A percentile compares a stretch with the other conserved stretches of the same genome.
These are phyloP conservation scores for Saccostrea glomerata DNA, from an alignment of 1,140 invertebrate species.

Conservation along the genomic window DNA sequence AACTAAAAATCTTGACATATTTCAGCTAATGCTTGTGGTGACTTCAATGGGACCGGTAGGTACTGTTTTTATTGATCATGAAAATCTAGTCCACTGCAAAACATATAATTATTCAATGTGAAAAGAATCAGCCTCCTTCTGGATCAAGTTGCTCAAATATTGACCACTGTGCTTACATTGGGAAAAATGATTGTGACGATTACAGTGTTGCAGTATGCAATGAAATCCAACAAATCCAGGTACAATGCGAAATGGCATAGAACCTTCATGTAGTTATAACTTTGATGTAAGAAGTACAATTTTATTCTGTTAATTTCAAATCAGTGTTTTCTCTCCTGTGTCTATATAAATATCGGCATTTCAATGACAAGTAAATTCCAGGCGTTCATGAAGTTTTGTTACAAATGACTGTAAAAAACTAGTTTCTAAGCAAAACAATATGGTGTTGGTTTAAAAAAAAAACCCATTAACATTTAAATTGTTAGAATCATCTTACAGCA, in stretches of 20 bases:
- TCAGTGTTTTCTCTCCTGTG: too few relatives aligned
- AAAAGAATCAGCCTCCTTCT: background rate
- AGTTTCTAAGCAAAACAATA: too few relatives aligned
- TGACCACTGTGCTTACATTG: background rate
- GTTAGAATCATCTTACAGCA: too few relatives aligned
- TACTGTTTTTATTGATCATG: background rate
- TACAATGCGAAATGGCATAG: background rate
- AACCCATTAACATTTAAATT: too few relatives aligned
- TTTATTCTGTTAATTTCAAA: too few relatives aligned
- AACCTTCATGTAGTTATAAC: too few relatives aligned
- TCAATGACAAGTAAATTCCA: too few relatives aligned
- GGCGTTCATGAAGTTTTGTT: too few relatives aligned
- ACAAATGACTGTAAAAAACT: too few relatives aligned
- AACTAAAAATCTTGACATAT: background rate
- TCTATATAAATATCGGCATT: too few relatives aligned
- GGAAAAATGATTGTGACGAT: background rate
- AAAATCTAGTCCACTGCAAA: background rate
- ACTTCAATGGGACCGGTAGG: background rate
- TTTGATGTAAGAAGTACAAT: too few relatives aligned
- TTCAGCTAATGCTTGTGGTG: background rate
- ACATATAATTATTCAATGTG: background rate
- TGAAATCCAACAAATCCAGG: background rate
- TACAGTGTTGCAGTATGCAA: background rate
- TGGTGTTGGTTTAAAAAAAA: too few relatives aligned
- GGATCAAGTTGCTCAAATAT: background rate